Conservation (phyloP, 1,140 invertebrate genomes). For the Brachystomella parvula region DNA sequence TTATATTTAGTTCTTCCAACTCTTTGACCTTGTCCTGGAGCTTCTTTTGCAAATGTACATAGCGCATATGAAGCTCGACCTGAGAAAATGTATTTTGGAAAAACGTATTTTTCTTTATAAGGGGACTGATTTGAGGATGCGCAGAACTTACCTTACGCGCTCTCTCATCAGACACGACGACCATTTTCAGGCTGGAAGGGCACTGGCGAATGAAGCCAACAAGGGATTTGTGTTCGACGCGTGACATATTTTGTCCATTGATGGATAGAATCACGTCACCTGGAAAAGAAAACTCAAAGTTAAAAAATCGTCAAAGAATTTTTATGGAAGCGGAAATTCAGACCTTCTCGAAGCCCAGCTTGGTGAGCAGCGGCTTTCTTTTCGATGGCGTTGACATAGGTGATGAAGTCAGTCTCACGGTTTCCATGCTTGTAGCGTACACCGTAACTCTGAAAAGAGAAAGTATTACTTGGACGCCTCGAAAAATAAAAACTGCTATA, state of each 20-base stretch:
- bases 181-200: slow-evolving; percentile 82
- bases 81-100: slow-evolving; percentile 33
- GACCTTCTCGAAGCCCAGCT: slow-evolving; percentile 83
- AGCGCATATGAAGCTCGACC: slow-evolving; percentile 82
- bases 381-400: slow-evolving; percentile 93
- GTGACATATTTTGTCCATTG: slow-evolving; percentile 84
- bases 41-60: slow-evolving; percentile 75
- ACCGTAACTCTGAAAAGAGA: slow-evolving; percentile 70
- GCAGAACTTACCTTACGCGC: slow-evolving; percentile 66
- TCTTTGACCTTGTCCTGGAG: slow-evolving; percentile 79
- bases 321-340: slow-evolving; percentile 2
- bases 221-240: slow-evolving; percentile 65
- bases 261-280: slow-evolving; percentile 85
- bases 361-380: slow-evolving; percentile 78
- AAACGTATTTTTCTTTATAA: neutral
- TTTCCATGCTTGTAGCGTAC: slow-evolving; percentile 84
- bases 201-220: slow-evolving; percentile 85
- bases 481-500: too few relatives aligned
- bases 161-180: slow-evolving; percentile 90
- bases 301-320: neutral
- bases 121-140: neutral
- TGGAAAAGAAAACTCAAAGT: slow-evolving; percentile 15
- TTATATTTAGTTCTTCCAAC: slow-evolving; percentile 68
- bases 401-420: slow-evolving; percentile 82
- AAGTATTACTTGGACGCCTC: too few relatives aligned